A percentile compares a stretch with the other conserved stretches of the same genome.
Conservation (phyloP, 2,888 invertebrate species). For the Cistogaster globosa region DNA sequence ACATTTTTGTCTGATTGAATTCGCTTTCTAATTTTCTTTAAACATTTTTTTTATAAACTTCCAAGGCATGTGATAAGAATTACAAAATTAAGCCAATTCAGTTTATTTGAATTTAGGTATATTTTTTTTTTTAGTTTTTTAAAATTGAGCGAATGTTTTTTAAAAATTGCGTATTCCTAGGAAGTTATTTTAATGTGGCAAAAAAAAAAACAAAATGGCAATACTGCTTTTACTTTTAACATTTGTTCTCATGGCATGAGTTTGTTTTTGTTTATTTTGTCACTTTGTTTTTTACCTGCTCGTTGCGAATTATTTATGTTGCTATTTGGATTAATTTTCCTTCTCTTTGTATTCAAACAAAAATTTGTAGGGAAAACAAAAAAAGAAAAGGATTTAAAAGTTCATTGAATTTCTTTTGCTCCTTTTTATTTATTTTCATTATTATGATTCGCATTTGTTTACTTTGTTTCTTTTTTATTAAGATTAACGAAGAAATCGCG, state of each 20-base stretch:
- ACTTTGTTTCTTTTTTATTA: background rate
- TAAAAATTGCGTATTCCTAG: no score
- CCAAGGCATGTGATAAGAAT: no score
- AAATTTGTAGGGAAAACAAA: background rate
- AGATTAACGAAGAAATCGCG: conserved; percentile 27
- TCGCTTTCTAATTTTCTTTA: no score
- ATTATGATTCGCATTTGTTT: background rate
- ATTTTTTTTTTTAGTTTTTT: no score
- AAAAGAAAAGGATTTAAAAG: conserved; percentile 32
- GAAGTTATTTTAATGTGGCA: no score
- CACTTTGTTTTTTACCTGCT: conserved; percentile 22
- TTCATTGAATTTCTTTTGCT: conserved; percentile 30
- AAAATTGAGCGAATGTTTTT: no score
- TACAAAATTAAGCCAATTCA: no score
- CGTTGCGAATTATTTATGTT: conserved; percentile 1
- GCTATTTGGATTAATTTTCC: conserved; percentile 15
- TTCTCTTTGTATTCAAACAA: background rate
- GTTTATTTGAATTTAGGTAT: no score
- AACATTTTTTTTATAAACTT: no score
- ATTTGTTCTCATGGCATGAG: background rate
- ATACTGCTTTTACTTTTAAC: background rate
- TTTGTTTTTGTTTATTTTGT: conserved; percentile 44
- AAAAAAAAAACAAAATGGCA: background rate
- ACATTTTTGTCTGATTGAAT: no score
- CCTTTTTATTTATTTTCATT: background rate